Evolutionary conservation across 2,888 invertebrate species (phyloP).

Genomic region (Geotrupes spiniger): DNA sequence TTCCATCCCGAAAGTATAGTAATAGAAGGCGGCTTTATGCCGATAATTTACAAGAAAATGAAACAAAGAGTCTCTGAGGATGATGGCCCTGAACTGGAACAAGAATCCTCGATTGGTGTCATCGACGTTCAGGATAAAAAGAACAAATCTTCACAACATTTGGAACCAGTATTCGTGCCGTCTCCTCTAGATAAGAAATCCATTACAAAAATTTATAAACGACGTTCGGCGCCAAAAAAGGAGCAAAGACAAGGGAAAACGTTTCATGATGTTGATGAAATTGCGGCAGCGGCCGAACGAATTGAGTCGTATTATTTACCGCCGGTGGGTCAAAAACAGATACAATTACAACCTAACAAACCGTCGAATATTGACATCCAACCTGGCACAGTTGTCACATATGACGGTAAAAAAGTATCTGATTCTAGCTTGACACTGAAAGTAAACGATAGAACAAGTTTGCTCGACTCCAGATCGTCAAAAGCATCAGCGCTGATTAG

Average conservation of each 20-base stretch:
- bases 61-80: constrained; percentile 54
- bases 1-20: constrained; percentile 79
- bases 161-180: constrained; percentile 80
- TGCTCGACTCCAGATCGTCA: constrained; percentile 44
- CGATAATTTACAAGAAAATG: constrained; percentile 61
- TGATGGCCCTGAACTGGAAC: constrained; percentile 42
- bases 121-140: constrained; percentile 52
- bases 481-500: constrained; percentile 62
- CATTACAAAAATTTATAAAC: constrained; percentile 31
- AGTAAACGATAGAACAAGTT: constrained; percentile 32
- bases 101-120: constrained; percentile 54
- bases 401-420: constrained; percentile 72
- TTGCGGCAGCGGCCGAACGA: constrained; percentile 69
- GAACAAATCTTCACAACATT: constrained; percentile 58
- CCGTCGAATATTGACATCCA: constrained; percentile 53
- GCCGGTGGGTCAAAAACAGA: constrained; percentile 56
- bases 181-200: constrained; percentile 55
- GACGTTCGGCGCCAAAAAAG: constrained; percentile 13
- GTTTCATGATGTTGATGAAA: constrained; percentile 40
- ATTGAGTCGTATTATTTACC: constrained; percentile 73
- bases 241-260: neutral
- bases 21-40: constrained; percentile 81
- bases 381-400: constrained; percentile 63
- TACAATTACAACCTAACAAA: constrained; percentile 32
- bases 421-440: constrained; percentile 59